Evolutionary conservation across 2,888 invertebrate genomes (phyloP), one percentile per base, ranked within the genome.

Genomic region (Calameuta pallipes): DNA sequence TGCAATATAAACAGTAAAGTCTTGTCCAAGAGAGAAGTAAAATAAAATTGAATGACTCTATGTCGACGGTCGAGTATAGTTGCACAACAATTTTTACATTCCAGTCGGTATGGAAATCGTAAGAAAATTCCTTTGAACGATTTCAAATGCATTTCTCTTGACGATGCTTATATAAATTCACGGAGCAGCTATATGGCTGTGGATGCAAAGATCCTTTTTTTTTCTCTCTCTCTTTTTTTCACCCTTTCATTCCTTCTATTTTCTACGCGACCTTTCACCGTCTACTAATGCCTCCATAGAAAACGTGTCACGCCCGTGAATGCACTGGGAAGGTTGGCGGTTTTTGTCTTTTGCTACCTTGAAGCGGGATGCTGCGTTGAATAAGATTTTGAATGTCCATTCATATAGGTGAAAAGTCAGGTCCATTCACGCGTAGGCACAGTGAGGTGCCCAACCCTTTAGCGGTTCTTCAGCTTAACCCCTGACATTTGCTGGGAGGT

Each of bases 381-480:
- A 71, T 71, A 71, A 71, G 71, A 71, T 31, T 71, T 71, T 71
- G 31, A 71, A 71, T 71, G 34, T 33, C 71, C 34, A 71, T 71
- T 71, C 71, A 71, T 23, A 9, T 71, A 71, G 31, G 71, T 34
- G 56, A 71, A 71, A 71, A 71, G 71, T 71, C 71, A 71, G 31
- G 71, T 12, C 34, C 31, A 71, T 71, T 71, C 71, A 71, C 6
- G 4, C 31, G 71, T 15, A 31, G 71, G 30, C 9, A 34, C 4
- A 31, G 71, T 33, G 71, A n/a, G 31, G 1, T 31, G 31, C 71
- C 56, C 71, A 34, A 34, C 71, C 71, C 71, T 71, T 31, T 34
- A 34, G 71, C 23, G 71, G 71, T 71, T 71, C 71, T 34, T 23
- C 33, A 34, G 71, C 13, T 71, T 34, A 71, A 71, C 71, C 71